Conservation (phyloP, 2,113 vertebrate genomes). For the Atrichornis clamosus region DNA sequence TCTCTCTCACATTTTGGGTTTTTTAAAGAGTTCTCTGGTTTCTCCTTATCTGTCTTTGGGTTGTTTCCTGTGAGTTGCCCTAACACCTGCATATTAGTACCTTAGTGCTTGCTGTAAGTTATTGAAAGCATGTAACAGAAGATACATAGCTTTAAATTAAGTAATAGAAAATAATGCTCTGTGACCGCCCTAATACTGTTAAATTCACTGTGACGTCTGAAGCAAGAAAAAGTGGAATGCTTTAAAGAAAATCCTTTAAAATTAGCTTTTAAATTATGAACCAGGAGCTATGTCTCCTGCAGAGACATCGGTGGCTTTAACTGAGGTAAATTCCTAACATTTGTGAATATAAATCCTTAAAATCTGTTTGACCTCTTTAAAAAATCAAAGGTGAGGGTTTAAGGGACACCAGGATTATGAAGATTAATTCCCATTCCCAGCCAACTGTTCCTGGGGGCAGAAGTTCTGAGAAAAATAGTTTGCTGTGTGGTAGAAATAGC, state of each 20-base stretch:
- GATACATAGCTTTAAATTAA: neutral
- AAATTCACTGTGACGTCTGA: neutral
- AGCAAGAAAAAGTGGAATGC: neutral
- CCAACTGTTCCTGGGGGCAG: neutral
- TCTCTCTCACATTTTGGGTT: neutral
- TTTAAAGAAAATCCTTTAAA: neutral
- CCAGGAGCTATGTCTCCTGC: neutral
- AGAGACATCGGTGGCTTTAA: neutral
- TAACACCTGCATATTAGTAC: neutral
- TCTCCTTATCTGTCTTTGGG: neutral
- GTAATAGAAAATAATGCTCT: neutral
- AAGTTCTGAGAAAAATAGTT: slow-evolving; percentile 19
- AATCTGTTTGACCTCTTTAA: slow-evolving; percentile 46
- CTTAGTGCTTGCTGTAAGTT: neutral
- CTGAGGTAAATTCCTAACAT: slow-evolving; percentile 37
- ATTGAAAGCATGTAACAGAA: neutral
- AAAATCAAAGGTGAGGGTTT: slow-evolving; percentile 57
- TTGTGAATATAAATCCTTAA: slow-evolving; percentile 53
- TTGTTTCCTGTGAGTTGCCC: neutral
- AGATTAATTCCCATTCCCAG: slow-evolving; percentile 63
- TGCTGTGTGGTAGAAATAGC: slow-evolving; percentile 3
- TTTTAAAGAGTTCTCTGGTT: neutral
- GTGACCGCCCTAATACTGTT: neutral
- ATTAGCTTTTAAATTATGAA: slow-evolving; percentile 15
- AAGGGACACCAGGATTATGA: slow-evolving; percentile 57